Evolutionary conservation across 2,113 vertebrate genomes (phyloP).

Genomic region (Poeciliopsis prolifica): DNA sequence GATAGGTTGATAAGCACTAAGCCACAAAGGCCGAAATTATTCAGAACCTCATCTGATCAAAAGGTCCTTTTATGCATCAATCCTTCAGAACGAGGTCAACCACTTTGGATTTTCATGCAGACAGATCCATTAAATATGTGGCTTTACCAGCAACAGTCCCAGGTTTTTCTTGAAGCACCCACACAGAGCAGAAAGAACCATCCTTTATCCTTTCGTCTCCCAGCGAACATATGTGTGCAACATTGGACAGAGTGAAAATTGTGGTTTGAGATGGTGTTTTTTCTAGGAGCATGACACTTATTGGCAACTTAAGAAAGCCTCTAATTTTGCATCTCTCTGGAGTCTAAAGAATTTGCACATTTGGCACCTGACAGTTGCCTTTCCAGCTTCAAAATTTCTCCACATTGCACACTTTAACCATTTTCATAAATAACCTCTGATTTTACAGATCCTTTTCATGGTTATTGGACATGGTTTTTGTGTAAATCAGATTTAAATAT

Average conservation of each 20-base stretch:
- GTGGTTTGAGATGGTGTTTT: slow-evolving; percentile 2
- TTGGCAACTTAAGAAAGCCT: slow-evolving; percentile 24
- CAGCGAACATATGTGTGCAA: slow-evolving; percentile 11
- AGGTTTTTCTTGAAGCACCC: slow-evolving; percentile 2
- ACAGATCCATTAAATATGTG: slow-evolving; percentile 53
- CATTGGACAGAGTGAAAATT: neutral
- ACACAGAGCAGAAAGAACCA: neutral
- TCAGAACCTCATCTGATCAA: slow-evolving; percentile 59
- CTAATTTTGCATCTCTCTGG: slow-evolving; percentile 15
- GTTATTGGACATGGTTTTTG: neutral
- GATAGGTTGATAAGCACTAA: slow-evolving; percentile 72
- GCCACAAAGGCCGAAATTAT: slow-evolving; percentile 65
- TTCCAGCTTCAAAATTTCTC: neutral
- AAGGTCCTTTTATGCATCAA: slow-evolving; percentile 54
- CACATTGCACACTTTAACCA: slow-evolving; percentile 8
- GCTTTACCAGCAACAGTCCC: slow-evolving; percentile 31
- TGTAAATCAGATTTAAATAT: slow-evolving; percentile 4
- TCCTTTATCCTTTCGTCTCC: neutral
- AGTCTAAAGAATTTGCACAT: slow-evolving; percentile 6
- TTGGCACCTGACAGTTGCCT: slow-evolving; percentile 21
- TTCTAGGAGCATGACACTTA: slow-evolving; percentile 35
- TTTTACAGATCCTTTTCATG: slow-evolving; percentile 27
- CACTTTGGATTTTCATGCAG: slow-evolving; percentile 43
- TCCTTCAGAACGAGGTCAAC: slow-evolving; percentile 64
- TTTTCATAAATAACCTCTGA: slow-evolving; percentile 23